Evolutionary conservation across 2,113 vertebrate genomes (phyloP), one percentile per base, ranked within the genome.

Genomic region (Telmatochromis sp.): DNA sequence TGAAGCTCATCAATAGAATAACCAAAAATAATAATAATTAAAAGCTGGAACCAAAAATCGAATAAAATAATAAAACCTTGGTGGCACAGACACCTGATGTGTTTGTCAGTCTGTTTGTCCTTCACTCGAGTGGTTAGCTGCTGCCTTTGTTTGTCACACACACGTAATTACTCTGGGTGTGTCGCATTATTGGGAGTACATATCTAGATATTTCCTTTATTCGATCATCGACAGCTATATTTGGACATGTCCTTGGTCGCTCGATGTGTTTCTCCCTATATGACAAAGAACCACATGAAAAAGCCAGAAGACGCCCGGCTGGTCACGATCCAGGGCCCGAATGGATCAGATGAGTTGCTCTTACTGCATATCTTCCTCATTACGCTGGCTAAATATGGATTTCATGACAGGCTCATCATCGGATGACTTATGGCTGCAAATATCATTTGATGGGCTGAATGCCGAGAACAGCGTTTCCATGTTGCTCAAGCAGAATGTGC

Each of bases 311-410:
- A 88, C 75, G 7, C 55, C 45, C 78, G 63, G 5, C 54, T 83
- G 85, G 83, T 82, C 73, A 50, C 2, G 0, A 73, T 63, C 35
- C 53, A 33, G 33, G 73, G 82, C 83, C 68, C 21, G 35, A 89
- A 37, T 14, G 89, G 86, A 87, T 73, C 37, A 83, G 31, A 82
- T 63, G 89, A 81, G 80, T 80, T 65, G 23, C 81, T 82, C 82
- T 91, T 31, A 14, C 60, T 71, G 58, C 89, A 88, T 85, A 63
- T 80, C 84, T 89, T 89, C 87, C 80, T 90, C 83, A 89, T 89
- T 81, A 79, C 54, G 1, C 9, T 5, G 47, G 53, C 86, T 91
- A 92, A 93, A 93, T 89, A 54, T 92, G 91, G 87, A 65, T 21
- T 71, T 80, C 21, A 86, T 81, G 58, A 80, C 71, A 19, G 87